These are phyloP conservation scores for Bombus polaris DNA, from an alignment of 1,140 invertebrate species.

Conservation along the genomic window DNA sequence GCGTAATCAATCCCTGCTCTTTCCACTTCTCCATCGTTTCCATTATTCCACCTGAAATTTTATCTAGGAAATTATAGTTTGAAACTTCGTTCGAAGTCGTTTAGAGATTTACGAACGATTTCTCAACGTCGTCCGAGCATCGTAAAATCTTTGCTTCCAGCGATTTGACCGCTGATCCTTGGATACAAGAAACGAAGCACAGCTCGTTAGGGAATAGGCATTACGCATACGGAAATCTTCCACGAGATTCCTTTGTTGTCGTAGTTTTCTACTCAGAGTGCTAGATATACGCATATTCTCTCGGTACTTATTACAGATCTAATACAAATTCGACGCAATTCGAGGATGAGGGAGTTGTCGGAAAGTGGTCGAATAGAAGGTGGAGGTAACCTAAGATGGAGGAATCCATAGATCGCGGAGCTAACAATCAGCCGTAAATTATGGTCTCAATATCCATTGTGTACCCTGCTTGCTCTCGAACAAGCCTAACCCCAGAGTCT, in stretches of 20 bases:
- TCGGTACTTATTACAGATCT: constrained; percentile 68
- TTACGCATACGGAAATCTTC: constrained; percentile 48
- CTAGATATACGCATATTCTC: constrained; percentile 31
- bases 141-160: background rate
- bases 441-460: constrained; percentile 84
- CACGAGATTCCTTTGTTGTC: constrained; percentile 53
- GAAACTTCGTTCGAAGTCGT: background rate
- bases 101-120: background rate
- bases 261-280: background rate
- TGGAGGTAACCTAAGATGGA: constrained; percentile 64
- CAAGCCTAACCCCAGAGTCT: constrained; percentile 80
- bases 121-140: background rate
- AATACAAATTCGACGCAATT: constrained; percentile 76
- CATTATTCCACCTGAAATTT: background rate
- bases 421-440: constrained; percentile 84
- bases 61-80: background rate
- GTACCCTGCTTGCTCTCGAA: constrained; percentile 78
- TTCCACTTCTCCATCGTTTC: background rate
- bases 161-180: constrained; percentile 23
- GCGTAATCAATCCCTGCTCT: background rate
- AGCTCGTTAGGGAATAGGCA: background rate
- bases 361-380: constrained; percentile 49
- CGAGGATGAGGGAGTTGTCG: constrained; percentile 69
- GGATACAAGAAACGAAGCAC: background rate
- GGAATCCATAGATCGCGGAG: constrained; percentile 82